These are phyloP conservation scores for Gila orcuttii DNA, from an alignment of 2,113 vertebrate genomes.

Conservation along the genomic window DNA sequence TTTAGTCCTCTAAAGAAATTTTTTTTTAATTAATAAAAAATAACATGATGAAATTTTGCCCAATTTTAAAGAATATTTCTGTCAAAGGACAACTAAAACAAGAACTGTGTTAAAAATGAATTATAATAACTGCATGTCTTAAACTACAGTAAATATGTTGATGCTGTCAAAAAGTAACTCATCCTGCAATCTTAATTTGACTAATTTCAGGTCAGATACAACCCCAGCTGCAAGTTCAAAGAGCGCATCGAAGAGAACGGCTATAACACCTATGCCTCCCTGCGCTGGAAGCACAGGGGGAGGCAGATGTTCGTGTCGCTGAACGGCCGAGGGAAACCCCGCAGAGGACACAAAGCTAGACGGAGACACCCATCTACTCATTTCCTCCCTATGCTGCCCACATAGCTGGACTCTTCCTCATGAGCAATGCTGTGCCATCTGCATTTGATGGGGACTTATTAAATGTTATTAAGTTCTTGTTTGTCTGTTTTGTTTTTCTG, in stretches of 20 bases:
- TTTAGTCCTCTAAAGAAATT: too few relatives aligned
- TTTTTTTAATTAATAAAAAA: too few relatives aligned
- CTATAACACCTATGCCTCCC: conserved; percentile 90
- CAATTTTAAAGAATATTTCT: not conserved
- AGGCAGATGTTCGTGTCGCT: conserved; percentile 91
- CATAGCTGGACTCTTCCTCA: conserved; percentile 68
- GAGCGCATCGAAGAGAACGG: conserved; percentile 94
- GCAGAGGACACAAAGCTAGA: conserved; percentile 79
- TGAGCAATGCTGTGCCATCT: conserved; percentile 53
- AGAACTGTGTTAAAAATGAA: not conserved
- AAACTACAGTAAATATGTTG: not conserved
- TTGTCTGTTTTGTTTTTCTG: conserved; percentile 60
- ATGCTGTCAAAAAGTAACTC: not conserved
- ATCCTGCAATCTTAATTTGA: not conserved
- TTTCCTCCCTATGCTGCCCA: conserved; percentile 89
- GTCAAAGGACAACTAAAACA: not conserved
- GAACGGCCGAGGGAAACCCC: conserved; percentile 80
- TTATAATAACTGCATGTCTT: not conserved
- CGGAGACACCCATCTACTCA: conserved; percentile 88
- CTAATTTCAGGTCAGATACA: conserved; percentile 82
- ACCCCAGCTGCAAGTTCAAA: conserved; percentile 86
- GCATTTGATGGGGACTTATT: conserved; percentile 67
- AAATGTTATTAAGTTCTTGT: conserved; percentile 4
- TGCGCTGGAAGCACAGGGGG: conserved; percentile 83
- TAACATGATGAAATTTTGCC: not conserved